Evolutionary conservation across 2,797 vertebrate genomes (phyloP).

Genomic region (Eremophila alpestris): DNA sequence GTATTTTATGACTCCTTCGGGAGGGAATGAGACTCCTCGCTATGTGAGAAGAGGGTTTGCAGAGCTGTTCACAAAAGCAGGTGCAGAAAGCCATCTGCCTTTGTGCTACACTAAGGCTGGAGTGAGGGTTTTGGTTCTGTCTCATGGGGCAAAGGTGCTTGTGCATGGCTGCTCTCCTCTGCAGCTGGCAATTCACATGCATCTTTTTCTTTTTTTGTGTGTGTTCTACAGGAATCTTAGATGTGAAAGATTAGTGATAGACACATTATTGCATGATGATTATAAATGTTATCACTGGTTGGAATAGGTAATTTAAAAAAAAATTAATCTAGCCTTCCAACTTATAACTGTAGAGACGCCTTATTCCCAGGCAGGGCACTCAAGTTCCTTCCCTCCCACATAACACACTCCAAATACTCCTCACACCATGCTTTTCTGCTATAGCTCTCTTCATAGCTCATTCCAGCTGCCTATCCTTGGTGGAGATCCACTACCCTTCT

Average conservation of each 20-base stretch:
- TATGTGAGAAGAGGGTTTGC: background rate
- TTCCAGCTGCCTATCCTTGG: background rate
- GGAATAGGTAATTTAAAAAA: background rate
- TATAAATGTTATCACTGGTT: background rate
- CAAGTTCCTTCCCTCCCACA: background rate
- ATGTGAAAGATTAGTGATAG: too few species aligned
- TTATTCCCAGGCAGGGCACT: background rate
- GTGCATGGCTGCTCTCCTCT: background rate
- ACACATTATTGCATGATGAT: background rate
- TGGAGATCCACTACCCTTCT: background rate
- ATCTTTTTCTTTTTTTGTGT: background rate
- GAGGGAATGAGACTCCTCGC: background rate
- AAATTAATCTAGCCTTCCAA: background rate
- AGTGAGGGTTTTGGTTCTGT: background rate
- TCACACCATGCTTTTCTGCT: background rate
- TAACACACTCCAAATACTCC: background rate
- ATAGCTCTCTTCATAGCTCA: background rate
- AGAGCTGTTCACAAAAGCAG: background rate
- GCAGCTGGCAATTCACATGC: background rate
- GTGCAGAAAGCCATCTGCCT: background rate
- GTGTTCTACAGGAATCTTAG: background rate
- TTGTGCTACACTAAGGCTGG: background rate
- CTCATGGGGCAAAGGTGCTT: background rate
- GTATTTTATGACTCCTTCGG: slow-evolving; percentile 37
- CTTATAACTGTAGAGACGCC: background rate